phyloP scores from a whole-genome alignment of 2,888 invertebrate species.

The Junonia oenone region DNA sequence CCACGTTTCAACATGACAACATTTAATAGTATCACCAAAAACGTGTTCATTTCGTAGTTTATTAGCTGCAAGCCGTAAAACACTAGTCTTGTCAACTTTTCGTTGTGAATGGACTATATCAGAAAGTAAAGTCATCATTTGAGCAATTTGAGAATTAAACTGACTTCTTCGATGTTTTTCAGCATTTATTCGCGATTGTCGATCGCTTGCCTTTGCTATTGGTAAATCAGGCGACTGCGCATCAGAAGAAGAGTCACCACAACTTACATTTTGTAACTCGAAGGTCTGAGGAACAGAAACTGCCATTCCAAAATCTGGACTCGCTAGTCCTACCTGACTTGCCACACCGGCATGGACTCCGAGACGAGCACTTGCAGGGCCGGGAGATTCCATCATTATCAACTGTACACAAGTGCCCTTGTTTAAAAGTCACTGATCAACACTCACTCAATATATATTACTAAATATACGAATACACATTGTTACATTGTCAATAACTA shows the following conservation, averaged over 20 bases:
- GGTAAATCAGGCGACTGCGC: constrained; percentile 64
- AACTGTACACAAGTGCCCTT: constrained; percentile 29
- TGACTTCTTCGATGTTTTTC: constrained; percentile 95
- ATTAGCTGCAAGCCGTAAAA: constrained; percentile 91
- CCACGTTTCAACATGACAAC: constrained; percentile 67
- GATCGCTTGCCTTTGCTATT: constrained; percentile 81
- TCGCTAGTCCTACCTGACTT: constrained; percentile 43
- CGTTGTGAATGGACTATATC: constrained; percentile 89
- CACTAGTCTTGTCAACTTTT: constrained; percentile 94
- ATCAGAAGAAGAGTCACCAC: constrained; percentile 68
- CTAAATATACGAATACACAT: constrained; percentile 28
- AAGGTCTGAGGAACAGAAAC: constrained; percentile 47
- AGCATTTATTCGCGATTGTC: constrained; percentile 91
- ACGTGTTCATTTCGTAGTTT: constrained; percentile 89
- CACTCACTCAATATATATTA: constrained; percentile 26
- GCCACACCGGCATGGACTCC: constrained; percentile 46
- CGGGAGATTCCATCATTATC: constrained; percentile 54
- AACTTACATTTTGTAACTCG: constrained; percentile 43
- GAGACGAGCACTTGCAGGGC: constrained; percentile 44
- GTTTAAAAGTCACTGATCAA: constrained; percentile 32
- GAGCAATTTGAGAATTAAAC: constrained; percentile 90
- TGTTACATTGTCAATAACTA: not conserved
- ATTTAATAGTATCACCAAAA: constrained; percentile 77
- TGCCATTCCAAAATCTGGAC: constrained; percentile 48
- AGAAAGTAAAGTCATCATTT: constrained; percentile 90